phyloP scores from a whole-genome alignment of 2,888 invertebrate species.

The Polydrusus tereticollis region DNA sequence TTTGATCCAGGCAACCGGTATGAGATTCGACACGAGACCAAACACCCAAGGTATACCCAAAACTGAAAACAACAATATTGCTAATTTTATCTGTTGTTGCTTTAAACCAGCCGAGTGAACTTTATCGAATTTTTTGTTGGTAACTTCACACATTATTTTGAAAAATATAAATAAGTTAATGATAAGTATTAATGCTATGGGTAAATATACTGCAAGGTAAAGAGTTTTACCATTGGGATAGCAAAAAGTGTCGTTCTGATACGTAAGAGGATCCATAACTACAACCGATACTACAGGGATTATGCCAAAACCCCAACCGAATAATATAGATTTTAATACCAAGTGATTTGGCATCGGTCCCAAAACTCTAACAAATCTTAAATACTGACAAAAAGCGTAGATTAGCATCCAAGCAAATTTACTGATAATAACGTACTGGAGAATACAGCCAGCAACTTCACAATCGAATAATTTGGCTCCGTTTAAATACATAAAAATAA shows the following conservation, averaged over 20 bases:
- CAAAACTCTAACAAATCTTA: conserved; percentile 76
- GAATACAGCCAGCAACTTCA: conserved; percentile 71
- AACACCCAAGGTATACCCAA: conserved; percentile 75
- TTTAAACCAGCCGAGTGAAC: conserved; percentile 3
- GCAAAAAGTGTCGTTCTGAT: conserved; percentile 69
- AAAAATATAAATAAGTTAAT: conserved; percentile 73
- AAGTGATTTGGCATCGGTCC: conserved; percentile 73
- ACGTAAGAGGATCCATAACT: conserved; percentile 67
- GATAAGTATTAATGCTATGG: conserved; percentile 69
- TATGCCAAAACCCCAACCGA: conserved; percentile 75
- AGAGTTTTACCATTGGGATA: conserved; percentile 71
- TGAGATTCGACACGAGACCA: conserved; percentile 69
- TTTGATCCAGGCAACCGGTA: conserved; percentile 54
- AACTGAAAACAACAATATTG: conserved; percentile 72
- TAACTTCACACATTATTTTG: conserved; percentile 70
- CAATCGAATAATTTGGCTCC: conserved; percentile 63
- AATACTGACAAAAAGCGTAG: conserved; percentile 77
- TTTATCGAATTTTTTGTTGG: conserved; percentile 62
- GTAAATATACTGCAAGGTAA: conserved; percentile 71
- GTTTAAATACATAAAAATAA: conserved; percentile 60
- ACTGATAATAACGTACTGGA: conserved; percentile 77
- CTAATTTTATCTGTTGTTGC: conserved; percentile 69
- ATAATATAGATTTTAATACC: conserved; percentile 73
- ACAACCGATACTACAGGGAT: conserved; percentile 70
- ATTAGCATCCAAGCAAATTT: conserved; percentile 83